Conservation (phyloP, 2,113 vertebrate genomes). For the Microcebus murinus region DNA sequence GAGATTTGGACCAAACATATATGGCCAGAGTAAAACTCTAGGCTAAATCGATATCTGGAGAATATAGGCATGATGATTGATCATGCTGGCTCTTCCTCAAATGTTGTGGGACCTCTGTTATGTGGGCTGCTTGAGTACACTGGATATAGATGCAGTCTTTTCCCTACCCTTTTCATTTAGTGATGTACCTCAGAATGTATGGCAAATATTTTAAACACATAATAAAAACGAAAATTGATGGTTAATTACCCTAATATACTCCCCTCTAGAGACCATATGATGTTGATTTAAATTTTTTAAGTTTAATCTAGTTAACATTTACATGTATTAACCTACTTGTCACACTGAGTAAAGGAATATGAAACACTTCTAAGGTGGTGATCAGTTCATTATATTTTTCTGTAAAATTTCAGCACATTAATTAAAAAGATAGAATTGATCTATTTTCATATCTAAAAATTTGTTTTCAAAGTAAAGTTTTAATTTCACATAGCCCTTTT, state of each 20-base stretch:
- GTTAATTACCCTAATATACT: not conserved
- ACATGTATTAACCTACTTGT: not conserved
- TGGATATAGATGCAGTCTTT: not conserved
- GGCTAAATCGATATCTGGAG: not conserved
- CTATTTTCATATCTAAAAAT: not conserved
- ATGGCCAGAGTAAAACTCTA: not conserved
- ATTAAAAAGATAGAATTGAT: not conserved
- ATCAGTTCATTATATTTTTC: not conserved
- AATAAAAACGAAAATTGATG: not conserved
- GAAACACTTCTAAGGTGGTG: not conserved
- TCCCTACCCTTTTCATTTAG: not conserved
- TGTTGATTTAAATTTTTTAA: slow-evolving; percentile 15
- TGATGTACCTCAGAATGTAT: not conserved
- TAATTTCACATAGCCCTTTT: not conserved
- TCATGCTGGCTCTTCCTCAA: not conserved
- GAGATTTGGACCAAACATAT: not conserved
- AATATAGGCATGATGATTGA: not conserved
- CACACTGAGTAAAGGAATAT: not conserved
- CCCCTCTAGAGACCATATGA: not conserved
- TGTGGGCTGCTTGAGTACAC: not conserved
- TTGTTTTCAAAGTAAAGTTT: not conserved
- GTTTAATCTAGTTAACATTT: not conserved
- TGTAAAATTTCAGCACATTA: not conserved
- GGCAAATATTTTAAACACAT: slow-evolving; percentile 4
- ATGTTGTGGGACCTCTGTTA: not conserved